phyloP scores from a whole-genome alignment of 2,797 vertebrate genomes.

The Melanogrammus aeglefinus region DNA sequence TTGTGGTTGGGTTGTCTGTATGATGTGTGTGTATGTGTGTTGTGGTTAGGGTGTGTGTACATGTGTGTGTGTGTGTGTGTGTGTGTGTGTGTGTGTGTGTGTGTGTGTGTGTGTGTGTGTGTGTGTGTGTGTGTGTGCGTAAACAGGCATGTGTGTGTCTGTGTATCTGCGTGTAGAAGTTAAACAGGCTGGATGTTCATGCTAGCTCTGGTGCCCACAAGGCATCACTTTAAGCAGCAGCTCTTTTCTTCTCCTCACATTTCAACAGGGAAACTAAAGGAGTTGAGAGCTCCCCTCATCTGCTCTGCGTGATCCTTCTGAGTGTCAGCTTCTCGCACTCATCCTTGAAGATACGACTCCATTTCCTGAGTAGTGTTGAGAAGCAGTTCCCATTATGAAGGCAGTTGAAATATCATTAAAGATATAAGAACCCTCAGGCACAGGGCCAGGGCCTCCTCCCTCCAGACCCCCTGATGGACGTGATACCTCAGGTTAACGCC shows the following conservation, averaged over 20 bases:
- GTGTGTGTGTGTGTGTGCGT: conserved; percentile 12
- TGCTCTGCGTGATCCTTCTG: conserved; percentile 48
- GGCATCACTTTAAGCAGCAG: conserved; percentile 40
- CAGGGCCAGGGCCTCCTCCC: neutral
- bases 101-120: neutral
- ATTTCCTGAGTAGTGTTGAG: conserved; percentile 35
- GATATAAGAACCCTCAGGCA: conserved; percentile 19
- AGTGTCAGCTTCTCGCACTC: conserved; percentile 38
- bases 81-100: neutral
- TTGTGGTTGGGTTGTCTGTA: too few species aligned
- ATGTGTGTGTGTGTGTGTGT: neutral
- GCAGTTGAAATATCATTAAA: conserved; percentile 45
- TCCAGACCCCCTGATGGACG: neutral
- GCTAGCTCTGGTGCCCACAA: conserved; percentile 34
- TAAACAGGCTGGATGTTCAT: conserved; percentile 47
- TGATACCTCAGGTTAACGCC: too few species aligned
- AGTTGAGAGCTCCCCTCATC: conserved; percentile 38
- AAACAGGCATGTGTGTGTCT: conserved; percentile 11
- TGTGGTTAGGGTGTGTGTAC: too few species aligned
- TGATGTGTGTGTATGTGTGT: too few species aligned
- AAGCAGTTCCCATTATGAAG: conserved; percentile 47
- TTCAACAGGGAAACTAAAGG: conserved; percentile 15
- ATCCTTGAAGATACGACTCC: conserved; percentile 39
- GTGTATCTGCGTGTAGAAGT: conserved; percentile 10
- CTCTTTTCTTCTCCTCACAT: neutral